A percentile compares a stretch with the other conserved stretches of the same genome.
Evolutionary conservation across 2,797 vertebrate species (phyloP).

Genomic region (Tiaroga cobitis): DNA sequence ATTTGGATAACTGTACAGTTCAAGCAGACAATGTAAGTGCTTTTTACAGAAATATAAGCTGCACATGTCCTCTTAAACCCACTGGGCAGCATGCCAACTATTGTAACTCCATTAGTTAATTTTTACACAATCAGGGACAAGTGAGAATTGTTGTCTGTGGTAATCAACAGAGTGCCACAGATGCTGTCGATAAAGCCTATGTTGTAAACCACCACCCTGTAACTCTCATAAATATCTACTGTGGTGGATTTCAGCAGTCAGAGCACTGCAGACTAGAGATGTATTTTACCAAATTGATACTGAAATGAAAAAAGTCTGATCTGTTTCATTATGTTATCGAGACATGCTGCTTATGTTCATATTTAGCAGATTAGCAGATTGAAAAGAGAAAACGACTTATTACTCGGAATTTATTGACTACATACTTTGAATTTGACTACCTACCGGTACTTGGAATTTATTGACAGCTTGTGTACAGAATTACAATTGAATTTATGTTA

Average conservation of each 20-base stretch:
- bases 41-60: not conserved
- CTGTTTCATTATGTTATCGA: not conserved
- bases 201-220: not conserved
- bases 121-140: not conserved
- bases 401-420: not conserved
- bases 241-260: not conserved
- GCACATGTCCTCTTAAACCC: not conserved
- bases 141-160: conserved; percentile 4
- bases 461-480: not conserved
- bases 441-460: not conserved
- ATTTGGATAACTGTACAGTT: not conserved
- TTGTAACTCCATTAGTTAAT: conserved; percentile 9
- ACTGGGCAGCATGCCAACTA: not conserved
- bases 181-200: not conserved
- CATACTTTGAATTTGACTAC: not conserved
- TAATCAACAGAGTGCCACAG: conserved; percentile 5
- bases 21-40: not conserved
- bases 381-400: not conserved
- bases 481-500: not conserved
- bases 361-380: not conserved
- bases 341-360: not conserved
- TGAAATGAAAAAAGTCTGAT: not conserved
- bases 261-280: not conserved
- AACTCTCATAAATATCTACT: not conserved
- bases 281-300: not conserved